phyloP scores from a whole-genome alignment of 2,113 vertebrate genomes.

The Symphodus melops region DNA sequence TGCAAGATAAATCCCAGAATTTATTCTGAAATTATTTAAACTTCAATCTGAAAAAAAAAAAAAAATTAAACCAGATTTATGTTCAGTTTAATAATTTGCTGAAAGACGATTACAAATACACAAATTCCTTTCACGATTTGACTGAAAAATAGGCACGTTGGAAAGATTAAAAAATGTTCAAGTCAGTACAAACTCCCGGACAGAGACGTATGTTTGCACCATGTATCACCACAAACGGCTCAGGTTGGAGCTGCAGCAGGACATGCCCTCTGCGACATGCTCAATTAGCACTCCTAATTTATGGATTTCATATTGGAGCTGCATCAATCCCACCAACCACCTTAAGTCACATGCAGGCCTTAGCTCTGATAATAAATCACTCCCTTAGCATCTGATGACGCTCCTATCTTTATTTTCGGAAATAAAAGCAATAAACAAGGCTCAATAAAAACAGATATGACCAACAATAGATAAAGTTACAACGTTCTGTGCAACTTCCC shows the following conservation, averaged over 20 bases:
- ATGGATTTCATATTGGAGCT: constrained; percentile 8
- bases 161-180: neutral
- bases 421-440: neutral
- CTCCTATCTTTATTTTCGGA: neutral
- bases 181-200: neutral
- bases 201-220: neutral
- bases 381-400: neutral
- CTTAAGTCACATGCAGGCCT: neutral
- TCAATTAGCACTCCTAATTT: constrained; percentile 4
- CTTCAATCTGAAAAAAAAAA: neutral
- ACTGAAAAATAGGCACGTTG: neutral
- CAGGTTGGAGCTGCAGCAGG: neutral
- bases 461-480: constrained; percentile 7
- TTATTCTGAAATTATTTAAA: neutral
- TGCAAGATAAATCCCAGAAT: neutral
- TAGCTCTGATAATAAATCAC: neutral
- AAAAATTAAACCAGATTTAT: neutral
- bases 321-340: neutral
- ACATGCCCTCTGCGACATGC: constrained; percentile 10
- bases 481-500: constrained; percentile 23
- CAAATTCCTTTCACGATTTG: neutral
- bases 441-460: constrained; percentile 14
- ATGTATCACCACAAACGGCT: neutral
- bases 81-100: neutral
- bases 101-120: neutral